Conservation (phyloP, 2,797 vertebrate species). For the Megalops cyprinoides region DNA sequence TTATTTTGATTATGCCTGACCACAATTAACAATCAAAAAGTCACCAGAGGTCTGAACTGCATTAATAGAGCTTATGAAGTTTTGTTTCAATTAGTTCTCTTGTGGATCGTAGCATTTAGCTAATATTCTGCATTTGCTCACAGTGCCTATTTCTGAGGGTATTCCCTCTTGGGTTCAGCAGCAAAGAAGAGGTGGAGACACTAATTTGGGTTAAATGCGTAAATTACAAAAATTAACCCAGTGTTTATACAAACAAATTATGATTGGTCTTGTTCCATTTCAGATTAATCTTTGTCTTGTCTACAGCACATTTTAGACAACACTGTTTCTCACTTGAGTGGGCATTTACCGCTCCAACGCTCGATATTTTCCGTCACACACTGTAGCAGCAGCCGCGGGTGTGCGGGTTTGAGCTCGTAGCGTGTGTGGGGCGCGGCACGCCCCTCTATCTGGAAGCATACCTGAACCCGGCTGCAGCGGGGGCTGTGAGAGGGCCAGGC, state of each 20-base stretch:
- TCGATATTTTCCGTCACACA: too few relatives aligned
- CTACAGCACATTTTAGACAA: too few relatives aligned
- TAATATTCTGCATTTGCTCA: constrained; percentile 6
- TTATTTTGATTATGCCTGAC: constrained; percentile 62
- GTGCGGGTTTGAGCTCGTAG: too few relatives aligned
- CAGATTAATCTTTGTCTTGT: too few relatives aligned
- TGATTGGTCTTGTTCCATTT: neutral
- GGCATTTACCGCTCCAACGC: too few relatives aligned
- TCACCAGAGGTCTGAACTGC: constrained; percentile 28
- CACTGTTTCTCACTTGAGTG: too few relatives aligned
- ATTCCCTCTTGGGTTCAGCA: constrained; percentile 28
- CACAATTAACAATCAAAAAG: constrained; percentile 60
- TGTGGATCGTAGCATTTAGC: constrained; percentile 21
- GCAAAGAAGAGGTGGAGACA: constrained; percentile 5
- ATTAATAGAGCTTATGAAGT: constrained; percentile 50
- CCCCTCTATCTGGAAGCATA: too few relatives aligned
- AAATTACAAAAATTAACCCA: neutral
- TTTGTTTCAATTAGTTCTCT: constrained; percentile 45
- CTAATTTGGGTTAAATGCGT: constrained; percentile 6
- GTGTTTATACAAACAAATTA: constrained; percentile 3
- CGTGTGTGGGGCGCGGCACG: too few relatives aligned
- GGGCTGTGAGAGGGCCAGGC: neutral
- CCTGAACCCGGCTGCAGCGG: neutral
- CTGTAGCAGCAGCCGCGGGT: too few relatives aligned
- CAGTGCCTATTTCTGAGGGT: constrained; percentile 3